Evolutionary conservation across 2,113 vertebrate genomes (phyloP).

Genomic region (Clupea harengus): DNA sequence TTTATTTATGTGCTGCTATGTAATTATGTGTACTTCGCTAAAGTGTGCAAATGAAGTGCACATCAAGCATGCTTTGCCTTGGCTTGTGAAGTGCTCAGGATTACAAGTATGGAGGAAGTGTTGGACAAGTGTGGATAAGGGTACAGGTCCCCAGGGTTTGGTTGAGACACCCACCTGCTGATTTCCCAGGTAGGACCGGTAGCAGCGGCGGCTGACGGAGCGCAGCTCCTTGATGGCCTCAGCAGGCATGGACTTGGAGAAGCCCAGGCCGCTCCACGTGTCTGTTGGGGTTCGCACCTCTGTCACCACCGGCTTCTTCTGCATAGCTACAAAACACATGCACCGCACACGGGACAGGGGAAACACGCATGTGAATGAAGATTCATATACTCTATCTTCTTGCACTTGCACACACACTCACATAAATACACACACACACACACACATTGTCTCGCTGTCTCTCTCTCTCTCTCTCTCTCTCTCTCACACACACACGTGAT

Average conservation of each 20-base stretch:
- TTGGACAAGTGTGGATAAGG: background rate
- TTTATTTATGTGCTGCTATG: too few relatives aligned
- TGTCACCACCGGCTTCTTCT: conserved; percentile 74
- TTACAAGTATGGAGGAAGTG: background rate
- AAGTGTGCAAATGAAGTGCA: too few relatives aligned
- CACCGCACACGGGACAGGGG: background rate
- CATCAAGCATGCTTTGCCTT: background rate
- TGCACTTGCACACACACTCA: background rate
- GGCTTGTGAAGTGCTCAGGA: background rate
- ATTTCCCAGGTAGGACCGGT: conserved; percentile 71
- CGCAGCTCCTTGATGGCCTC: conserved; percentile 76
- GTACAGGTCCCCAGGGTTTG: background rate
- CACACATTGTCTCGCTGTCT: background rate
- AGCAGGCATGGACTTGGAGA: conserved; percentile 79
- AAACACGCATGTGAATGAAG: background rate
- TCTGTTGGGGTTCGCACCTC: conserved; percentile 77
- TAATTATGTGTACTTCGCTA: too few relatives aligned
- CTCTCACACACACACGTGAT: background rate
- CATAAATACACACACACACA: background rate
- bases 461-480: background rate
- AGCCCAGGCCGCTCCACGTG: conserved; percentile 78
- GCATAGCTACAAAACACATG: conserved; percentile 67
- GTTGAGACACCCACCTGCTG: conserved; percentile 56
- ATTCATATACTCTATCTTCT: too few relatives aligned
- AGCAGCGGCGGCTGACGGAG: conserved; percentile 70